A percentile compares a stretch with the other conserved stretches of the same genome.
These are phyloP conservation scores for Phymorhynchus buccinoides DNA, from an alignment of 1,140 invertebrate genomes.

Conservation along the genomic window DNA sequence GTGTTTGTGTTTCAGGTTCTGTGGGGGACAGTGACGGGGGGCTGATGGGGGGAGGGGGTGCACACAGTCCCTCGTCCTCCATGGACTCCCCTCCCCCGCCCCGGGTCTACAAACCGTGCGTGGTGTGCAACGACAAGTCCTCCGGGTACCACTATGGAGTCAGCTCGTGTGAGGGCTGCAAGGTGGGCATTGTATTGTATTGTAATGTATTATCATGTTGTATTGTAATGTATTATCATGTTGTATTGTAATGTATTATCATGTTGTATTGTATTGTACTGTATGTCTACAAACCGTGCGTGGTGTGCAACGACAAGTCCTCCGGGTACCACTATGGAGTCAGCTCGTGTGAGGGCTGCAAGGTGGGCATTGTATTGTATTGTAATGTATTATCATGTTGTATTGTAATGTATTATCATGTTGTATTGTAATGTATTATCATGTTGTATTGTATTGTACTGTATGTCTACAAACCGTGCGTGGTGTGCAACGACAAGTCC, in stretches of 20 bases:
- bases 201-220: no score
- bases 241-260: no score
- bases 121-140: constrained; percentile 72
- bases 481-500: constrained; percentile 72
- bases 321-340: constrained; percentile 74
- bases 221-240: no score
- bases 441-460: no score
- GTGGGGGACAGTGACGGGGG: no score
- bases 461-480: constrained; percentile 69
- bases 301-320: constrained; percentile 72
- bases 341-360: constrained; percentile 73
- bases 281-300: constrained; percentile 69
- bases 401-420: no score
- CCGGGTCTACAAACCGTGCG: constrained; percentile 72
- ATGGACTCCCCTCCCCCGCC: constrained; percentile 39
- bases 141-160: constrained; percentile 75
- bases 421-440: no score
- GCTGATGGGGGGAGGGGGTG: no score
- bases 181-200: constrained; percentile 55
- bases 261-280: no score
- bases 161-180: constrained; percentile 73
- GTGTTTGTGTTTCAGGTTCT: no score
- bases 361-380: constrained; percentile 55
- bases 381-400: no score
- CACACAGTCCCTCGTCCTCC: no score